Conservation (phyloP, 2,797 vertebrate species). For the Buphagus erythrorhynchus region DNA sequence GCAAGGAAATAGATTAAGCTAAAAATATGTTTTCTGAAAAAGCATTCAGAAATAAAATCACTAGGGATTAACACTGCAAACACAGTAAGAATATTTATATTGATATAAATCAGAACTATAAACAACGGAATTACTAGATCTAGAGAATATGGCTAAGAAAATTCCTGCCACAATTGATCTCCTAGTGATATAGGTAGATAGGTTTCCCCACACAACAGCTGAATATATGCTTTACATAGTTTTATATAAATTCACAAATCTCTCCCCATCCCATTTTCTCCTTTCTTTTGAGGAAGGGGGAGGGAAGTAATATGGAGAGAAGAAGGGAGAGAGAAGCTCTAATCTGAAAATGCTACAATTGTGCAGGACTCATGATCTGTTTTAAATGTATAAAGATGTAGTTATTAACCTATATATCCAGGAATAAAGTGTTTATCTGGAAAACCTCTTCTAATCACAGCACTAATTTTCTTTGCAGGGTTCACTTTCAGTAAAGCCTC, state of each 20-base stretch:
- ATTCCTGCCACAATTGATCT: not conserved
- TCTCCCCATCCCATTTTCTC: not conserved
- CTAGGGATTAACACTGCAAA: not conserved
- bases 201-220: not conserved
- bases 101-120: not conserved
- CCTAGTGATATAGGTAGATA: not conserved
- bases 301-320: not conserved
- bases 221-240: not conserved
- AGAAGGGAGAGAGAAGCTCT: not conserved
- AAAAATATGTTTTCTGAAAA: not conserved
- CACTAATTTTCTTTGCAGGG: slow-evolving; percentile 7
- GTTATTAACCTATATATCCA: not conserved
- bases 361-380: not conserved
- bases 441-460: not conserved
- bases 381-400: not conserved
- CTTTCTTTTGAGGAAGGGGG: not conserved
- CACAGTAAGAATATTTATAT: not conserved
- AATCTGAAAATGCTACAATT: not conserved
- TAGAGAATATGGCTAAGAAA: not conserved
- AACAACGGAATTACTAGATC: not conserved
- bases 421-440: not conserved
- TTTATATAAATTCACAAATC: not conserved
- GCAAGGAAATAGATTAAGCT: not conserved
- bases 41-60: not conserved
- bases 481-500: not conserved